Evolutionary conservation across 2,888 invertebrate species (phyloP).

Genomic region (Drosophila multiciliata): DNA sequence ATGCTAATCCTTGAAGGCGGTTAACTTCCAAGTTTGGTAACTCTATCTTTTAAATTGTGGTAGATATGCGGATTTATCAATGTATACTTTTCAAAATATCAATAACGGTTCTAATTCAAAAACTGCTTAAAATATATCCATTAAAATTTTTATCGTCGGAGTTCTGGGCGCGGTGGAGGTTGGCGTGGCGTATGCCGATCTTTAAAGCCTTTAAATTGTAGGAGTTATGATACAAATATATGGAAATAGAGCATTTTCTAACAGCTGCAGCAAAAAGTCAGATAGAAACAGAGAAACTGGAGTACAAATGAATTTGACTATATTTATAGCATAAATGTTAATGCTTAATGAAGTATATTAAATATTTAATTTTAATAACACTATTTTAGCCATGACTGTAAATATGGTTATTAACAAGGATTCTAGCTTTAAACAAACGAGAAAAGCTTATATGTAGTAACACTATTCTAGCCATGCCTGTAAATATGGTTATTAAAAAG

Average conservation of each 20-base stretch:
- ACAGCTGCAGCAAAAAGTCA: not conserved
- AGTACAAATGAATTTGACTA: not conserved
- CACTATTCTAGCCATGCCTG: not conserved
- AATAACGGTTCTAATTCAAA: too few relatives aligned
- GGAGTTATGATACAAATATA: too few relatives aligned
- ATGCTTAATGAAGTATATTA: not conserved
- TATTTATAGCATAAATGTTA: not conserved
- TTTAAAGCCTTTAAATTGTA: too few relatives aligned
- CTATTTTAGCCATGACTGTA: constrained; percentile 12
- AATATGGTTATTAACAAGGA: constrained; percentile 12
- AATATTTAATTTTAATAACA: not conserved
- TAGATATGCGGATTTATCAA: too few relatives aligned
- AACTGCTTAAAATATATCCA: too few relatives aligned
- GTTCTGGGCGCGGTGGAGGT: too few relatives aligned
- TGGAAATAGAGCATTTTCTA: not conserved
- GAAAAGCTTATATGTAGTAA: not conserved
- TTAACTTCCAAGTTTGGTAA: too few relatives aligned
- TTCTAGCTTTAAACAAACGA: constrained; percentile 3
- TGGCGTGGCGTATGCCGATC: too few relatives aligned
- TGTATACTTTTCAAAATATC: too few relatives aligned
- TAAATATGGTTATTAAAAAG: constrained; percentile 16
- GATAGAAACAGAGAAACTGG: not conserved
- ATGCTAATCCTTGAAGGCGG: too few relatives aligned
- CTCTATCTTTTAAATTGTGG: too few relatives aligned
- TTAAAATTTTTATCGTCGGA: too few relatives aligned